Evolutionary conservation across 2,888 invertebrate species (phyloP).

Genomic region (Trachelus tabidus): DNA sequence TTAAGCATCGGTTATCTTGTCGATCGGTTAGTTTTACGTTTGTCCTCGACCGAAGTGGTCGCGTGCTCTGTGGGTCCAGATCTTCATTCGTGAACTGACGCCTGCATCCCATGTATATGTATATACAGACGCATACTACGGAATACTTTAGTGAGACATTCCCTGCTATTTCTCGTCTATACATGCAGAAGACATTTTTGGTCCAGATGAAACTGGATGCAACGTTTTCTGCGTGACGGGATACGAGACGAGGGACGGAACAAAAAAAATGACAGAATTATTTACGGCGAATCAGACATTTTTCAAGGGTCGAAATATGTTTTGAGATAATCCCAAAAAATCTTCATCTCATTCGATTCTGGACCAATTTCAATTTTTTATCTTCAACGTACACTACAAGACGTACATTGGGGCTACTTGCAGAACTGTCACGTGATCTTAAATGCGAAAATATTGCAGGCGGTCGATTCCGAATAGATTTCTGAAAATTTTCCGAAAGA

Average conservation of each 20-base stretch:
- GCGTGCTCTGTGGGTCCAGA: constrained; percentile 53
- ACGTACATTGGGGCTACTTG: not conserved
- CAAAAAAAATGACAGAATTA: not conserved
- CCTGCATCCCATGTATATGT: not conserved
- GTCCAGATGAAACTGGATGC: constrained; percentile 24
- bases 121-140: not conserved
- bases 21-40: constrained; percentile 60
- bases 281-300: not conserved
- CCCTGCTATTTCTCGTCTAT: not conserved
- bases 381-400: too few relatives aligned
- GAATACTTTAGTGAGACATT: not conserved
- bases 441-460: not conserved
- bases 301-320: too few relatives aligned
- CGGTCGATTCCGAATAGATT: not conserved
- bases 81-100: constrained; percentile 46
- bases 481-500: not conserved
- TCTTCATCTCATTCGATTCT: not conserved
- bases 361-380: not conserved
- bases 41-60: constrained; percentile 53
- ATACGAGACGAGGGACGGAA: not conserved
- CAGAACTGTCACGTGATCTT: not conserved
- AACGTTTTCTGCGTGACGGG: not conserved
- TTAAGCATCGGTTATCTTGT: constrained; percentile 59
- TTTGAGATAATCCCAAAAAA: not conserved
- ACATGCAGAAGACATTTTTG: not conserved